These are phyloP conservation scores for Holothuria glaberrima DNA, from an alignment of 35 echinoderm and acorn worm species.

Conservation along the genomic window DNA sequence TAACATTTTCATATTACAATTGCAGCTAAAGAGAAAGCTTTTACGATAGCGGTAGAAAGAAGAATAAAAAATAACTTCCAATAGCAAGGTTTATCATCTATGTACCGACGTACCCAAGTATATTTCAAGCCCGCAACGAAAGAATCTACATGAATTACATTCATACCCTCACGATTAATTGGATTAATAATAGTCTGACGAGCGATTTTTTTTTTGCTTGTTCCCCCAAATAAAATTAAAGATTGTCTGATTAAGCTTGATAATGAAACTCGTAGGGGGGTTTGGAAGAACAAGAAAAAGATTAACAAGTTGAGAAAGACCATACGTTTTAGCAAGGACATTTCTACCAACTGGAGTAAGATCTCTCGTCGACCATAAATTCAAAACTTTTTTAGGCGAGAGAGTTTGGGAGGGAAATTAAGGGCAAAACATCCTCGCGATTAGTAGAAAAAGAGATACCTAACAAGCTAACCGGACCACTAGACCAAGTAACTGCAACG, in stretches of 20 bases:
- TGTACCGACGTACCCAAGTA: conserved; percentile 2
- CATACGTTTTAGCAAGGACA: too few species aligned
- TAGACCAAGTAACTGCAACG: conserved; percentile 10
- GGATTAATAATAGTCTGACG: not conserved
- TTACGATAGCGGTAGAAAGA: too few species aligned
- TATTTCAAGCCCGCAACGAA: not conserved
- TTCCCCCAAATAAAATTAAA: too few species aligned
- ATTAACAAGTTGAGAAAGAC: too few species aligned
- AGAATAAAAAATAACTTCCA: conserved; percentile 28
- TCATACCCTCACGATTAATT: not conserved
- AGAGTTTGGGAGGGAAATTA: too few species aligned
- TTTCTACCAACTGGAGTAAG: too few species aligned
- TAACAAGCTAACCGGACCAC: not conserved
- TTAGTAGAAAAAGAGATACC: conserved; percentile 14
- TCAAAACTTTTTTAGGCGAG: not conserved
- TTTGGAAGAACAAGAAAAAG: conserved; percentile 13
- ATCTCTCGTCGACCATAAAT: conserved; percentile 6
- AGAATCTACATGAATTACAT: not conserved
- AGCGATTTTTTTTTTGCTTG: not conserved
- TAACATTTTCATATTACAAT: not conserved
- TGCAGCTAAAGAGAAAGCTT: not conserved
- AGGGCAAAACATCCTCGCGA: not conserved
- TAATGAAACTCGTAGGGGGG: too few species aligned
- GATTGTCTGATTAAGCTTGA: too few species aligned
- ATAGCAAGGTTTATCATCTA: not conserved